Evolutionary conservation across 92 coral and sea anemone species (phyloP).

Genomic region (Phenganax stokvisi): DNA sequence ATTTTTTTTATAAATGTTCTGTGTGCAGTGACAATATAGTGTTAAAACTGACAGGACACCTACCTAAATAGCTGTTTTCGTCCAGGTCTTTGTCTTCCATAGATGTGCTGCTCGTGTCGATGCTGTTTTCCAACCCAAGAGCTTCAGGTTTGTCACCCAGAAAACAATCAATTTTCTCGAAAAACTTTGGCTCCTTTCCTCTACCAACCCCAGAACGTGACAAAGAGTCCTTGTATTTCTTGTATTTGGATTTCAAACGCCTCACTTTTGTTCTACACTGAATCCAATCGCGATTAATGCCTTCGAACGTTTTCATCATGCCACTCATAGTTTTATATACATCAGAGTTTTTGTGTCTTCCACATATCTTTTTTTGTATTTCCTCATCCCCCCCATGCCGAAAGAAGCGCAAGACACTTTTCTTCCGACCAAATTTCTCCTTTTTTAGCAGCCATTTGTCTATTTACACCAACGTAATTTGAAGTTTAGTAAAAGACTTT

Average conservation of each 20-base stretch:
- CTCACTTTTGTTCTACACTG: constrained; percentile 33
- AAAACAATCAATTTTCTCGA: constrained; percentile 28
- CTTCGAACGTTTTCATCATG: background rate
- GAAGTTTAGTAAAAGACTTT: background rate
- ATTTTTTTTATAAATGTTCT: too few species aligned
- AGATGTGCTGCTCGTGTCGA: constrained; percentile 1
- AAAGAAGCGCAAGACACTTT: constrained; percentile 27
- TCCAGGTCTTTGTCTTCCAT: too few species aligned
- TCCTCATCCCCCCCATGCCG: constrained; percentile 36
- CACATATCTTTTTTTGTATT: constrained; percentile 29
- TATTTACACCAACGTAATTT: background rate
- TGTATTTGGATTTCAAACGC: constrained; percentile 17
- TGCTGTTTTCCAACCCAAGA: constrained; percentile 22
- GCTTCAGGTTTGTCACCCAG: constrained; percentile 43
- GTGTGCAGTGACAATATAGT: too few species aligned
- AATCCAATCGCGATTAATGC: constrained; percentile 22
- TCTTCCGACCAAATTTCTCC: constrained; percentile 40
- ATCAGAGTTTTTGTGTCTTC: constrained; percentile 18
- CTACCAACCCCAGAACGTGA: constrained; percentile 27
- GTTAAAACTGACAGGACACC: too few species aligned
- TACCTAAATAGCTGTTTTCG: too few species aligned
- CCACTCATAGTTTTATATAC: constrained; percentile 4
- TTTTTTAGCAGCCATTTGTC: constrained; percentile 26
- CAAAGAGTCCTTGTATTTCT: constrained; percentile 25
- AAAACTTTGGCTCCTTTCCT: constrained; percentile 23